phyloP scores from a whole-genome alignment of 2,113 vertebrate genomes.

The Copsychus sechellarum region DNA sequence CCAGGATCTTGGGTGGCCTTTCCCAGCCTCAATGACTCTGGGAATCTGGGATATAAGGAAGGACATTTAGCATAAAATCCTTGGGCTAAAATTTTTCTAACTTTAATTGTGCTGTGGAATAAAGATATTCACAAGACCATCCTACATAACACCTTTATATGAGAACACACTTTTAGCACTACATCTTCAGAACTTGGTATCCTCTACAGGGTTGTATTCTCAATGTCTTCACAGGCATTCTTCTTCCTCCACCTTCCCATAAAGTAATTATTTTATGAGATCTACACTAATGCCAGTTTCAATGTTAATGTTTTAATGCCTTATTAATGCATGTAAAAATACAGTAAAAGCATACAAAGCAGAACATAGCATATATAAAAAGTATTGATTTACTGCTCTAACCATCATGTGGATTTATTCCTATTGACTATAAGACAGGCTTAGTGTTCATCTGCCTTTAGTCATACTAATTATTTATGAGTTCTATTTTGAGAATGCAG shows the following conservation, averaged over 20 bases:
- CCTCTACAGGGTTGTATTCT: neutral
- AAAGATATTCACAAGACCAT: neutral
- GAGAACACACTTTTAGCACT: neutral
- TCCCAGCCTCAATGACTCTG: too few species aligned
- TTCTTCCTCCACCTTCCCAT: neutral
- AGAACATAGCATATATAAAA: neutral
- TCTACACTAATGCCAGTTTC: neutral
- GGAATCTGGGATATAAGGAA: neutral
- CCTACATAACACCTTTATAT: neutral
- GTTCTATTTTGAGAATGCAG: neutral
- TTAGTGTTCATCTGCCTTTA: neutral
- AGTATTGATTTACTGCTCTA: neutral
- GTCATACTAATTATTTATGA: neutral
- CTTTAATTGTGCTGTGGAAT: neutral
- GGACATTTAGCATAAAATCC: neutral
- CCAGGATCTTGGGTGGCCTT: rapidly evolving
- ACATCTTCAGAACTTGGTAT: neutral
- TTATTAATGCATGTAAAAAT: neutral
- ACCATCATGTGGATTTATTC: neutral
- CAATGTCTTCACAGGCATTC: neutral
- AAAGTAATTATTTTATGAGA: neutral
- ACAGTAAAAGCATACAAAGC: neutral
- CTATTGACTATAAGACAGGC: neutral
- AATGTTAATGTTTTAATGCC: neutral
- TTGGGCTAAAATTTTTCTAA: neutral